Evolutionary conservation across 2,888 invertebrate species (phyloP), one percentile per base, ranked within the genome.

Genomic region (Deilephila elpenor): DNA sequence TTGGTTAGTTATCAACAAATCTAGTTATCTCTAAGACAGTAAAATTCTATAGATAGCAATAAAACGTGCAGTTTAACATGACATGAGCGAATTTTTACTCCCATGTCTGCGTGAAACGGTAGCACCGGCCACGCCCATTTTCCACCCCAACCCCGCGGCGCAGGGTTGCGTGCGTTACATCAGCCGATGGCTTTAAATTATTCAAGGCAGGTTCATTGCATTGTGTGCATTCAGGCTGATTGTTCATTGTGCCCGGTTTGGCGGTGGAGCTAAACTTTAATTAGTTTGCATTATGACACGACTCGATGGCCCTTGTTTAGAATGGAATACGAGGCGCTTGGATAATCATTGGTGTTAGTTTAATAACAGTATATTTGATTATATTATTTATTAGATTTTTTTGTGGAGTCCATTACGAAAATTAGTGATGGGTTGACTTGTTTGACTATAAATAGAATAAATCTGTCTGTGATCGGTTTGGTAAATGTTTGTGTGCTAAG

Each of bases 201-300:
- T 67, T 67, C 51, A 67, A 51, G 25, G 51, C 25, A 67, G 67
- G 67, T 67, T 67, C 44, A 29, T 44, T 67, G 67, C 67, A 67
- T 67, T 67, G 67, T 67, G 44, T 67, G 51, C 67, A 67, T 67
- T 25, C 67, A 51, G 67, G 51, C 25, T 51, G 67, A 67, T 51
- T 67, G 67, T 67, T 25, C 67, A 67, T 67, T 67, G 67, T 67
- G 44, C 67, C 67, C 51, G 44, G 51, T 67, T 67, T 67, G 67
- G 67, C 20, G 17, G 25, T 20, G 17, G 67, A 44, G 67, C 25
- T 67, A 67, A 51, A 51, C 44, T 51, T 64, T 64, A 64, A 64
- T 64, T 67, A 67, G 67, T 51, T 67, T 25, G 51, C 67, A 25
- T 67, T 67, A 51, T 67, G 51, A 67, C 51, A 67, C 25, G 51